Base-by-base conservation (phyloP, 2,797 vertebrate species). In the Phaenicophaeus curvirostris region DNA sequence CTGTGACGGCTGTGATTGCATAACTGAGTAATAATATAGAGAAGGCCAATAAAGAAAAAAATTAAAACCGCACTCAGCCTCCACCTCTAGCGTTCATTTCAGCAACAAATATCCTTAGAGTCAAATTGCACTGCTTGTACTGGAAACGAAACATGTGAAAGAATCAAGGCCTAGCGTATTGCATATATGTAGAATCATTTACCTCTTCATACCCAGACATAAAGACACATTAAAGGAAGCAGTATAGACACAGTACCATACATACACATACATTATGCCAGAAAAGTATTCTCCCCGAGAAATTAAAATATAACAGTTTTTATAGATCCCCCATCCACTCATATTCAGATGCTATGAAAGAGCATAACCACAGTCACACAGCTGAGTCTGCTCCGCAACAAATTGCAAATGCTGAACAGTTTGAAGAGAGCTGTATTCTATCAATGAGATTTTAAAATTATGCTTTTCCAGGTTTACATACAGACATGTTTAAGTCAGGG, bases 201-300 rank as follows among this genome's bases (percentile, higher is more conserved):
- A 48, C 63, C 51, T 28, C 3, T 11, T 37, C 28, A 2, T 4
- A 10, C 6, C 1, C 15, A 4, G 12, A 30, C 23, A 18, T 1
- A 10, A 25, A 68, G 33, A 16, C 17, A 46, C 11, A 0, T 2
- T 39, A 30, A 48, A 55, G 50, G 50, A 63, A 23, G 4, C 12
- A 42, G 17, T 13, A 4, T 3, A 1, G 7, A 16, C 24, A 8
- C 25, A 5, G 1, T 8, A 11, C 2, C 1, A 42, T 13, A 54
- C 14, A 7, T 4, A 19, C 5, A 1, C 2, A 8, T 5, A 9
- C 8, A 11, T 37, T 24, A 27, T 0, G 4, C 23, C 76, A 84
- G 33, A 35, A 59, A 76, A 79, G 59, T 5, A 10, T 5, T 20
- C 42, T 41, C 63, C 48, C 54, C 16, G 37, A 55, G 57, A 5